phyloP scores from a whole-genome alignment of 2,113 vertebrate species.

The Onychostoma macrolepis region DNA sequence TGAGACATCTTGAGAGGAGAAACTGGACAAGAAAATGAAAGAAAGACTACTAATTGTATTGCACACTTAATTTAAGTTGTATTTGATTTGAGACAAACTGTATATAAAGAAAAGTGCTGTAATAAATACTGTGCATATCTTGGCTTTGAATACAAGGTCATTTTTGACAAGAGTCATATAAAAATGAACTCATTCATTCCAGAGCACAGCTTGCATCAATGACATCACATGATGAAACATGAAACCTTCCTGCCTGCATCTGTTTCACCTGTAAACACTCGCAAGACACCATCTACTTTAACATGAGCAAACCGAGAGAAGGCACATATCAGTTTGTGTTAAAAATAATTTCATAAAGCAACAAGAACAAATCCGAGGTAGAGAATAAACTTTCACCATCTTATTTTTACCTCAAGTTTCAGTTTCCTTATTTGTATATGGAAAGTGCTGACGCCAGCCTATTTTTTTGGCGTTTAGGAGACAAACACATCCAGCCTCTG shows the following conservation, averaged over 20 bases:
- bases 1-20: background rate
- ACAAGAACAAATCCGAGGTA: background rate
- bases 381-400: background rate
- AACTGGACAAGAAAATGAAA: background rate
- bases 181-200: background rate
- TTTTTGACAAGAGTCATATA: slow-evolving; percentile 17
- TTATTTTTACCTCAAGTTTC: background rate
- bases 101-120: slow-evolving; percentile 32
- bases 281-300: background rate
- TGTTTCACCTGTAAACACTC: slow-evolving; percentile 4
- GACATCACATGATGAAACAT: background rate
- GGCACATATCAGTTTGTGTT: background rate
- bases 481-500: background rate
- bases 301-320: background rate
- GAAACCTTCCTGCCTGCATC: background rate
- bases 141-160: background rate
- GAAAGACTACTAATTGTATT: background rate
- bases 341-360: background rate
- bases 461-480: background rate
- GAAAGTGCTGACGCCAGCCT: background rate
- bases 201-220: background rate
- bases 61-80: background rate
- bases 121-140: slow-evolving; percentile 46
- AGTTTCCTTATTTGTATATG: background rate
- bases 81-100: background rate